phyloP scores from a whole-genome alignment of 2,113 vertebrate species.

The Cyphomyrus discorhynchus region DNA sequence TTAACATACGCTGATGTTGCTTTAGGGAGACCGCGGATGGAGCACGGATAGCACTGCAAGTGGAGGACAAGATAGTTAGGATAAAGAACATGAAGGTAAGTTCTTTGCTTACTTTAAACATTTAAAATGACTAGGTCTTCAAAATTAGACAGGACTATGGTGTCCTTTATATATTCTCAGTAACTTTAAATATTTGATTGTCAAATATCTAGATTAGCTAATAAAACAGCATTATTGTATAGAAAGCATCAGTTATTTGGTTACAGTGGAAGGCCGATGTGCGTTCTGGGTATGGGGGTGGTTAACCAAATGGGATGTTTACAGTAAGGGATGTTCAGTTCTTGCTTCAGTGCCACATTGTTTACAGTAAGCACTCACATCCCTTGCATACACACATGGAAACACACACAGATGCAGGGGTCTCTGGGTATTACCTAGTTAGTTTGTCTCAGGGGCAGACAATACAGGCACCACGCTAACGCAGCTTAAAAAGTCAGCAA shows the following conservation, averaged over 20 bases:
- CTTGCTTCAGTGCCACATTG: conserved; percentile 41
- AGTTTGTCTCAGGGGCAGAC: background rate
- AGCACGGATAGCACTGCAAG: conserved; percentile 75
- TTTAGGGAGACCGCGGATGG: conserved; percentile 78
- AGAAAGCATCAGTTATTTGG: background rate
- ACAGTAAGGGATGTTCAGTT: conserved; percentile 38
- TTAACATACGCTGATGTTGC: conserved; percentile 18
- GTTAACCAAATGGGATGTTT: conserved; percentile 53
- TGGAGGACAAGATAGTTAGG: conserved; percentile 80
- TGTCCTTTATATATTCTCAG: background rate
- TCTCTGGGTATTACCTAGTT: background rate
- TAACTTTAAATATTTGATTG: background rate
- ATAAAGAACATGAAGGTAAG: conserved; percentile 86
- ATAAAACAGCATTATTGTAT: background rate
- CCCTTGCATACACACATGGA: conserved; percentile 12
- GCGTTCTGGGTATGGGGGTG: background rate
- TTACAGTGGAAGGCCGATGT: background rate
- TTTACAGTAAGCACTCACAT: conserved; percentile 38
- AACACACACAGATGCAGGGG: background rate
- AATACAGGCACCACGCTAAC: background rate
- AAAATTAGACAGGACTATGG: background rate
- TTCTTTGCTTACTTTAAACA: background rate
- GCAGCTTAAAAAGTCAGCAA: background rate
- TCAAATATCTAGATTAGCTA: background rate
- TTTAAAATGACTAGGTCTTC: background rate